A percentile compares a stretch with the other conserved stretches of the same genome.
Evolutionary conservation across 2,888 invertebrate species (phyloP).

Genomic region (Ennomos erosarius): DNA sequence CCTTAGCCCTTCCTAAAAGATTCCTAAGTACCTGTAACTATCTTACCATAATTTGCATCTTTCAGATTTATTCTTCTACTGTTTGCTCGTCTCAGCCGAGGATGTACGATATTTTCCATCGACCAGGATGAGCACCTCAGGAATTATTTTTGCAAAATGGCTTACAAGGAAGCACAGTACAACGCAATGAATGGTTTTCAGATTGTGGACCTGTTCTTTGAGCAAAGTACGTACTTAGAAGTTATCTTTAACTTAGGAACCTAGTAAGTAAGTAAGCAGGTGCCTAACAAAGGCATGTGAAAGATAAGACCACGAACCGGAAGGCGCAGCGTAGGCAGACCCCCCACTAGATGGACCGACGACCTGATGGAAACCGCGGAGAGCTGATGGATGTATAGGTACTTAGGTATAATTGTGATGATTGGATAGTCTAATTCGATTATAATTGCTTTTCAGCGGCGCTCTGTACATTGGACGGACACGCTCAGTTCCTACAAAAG

Average conservation of each 20-base stretch:
- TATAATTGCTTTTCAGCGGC: slow-evolving; percentile 46
- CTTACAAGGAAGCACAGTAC: slow-evolving; percentile 51
- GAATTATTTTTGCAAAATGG: slow-evolving; percentile 42
- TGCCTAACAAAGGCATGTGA: no score
- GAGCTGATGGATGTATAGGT: no score
- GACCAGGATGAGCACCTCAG: slow-evolving; percentile 42
- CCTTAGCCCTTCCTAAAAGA: no score
- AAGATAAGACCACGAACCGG: no score
- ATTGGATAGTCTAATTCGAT: neutral
- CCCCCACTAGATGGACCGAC: no score
- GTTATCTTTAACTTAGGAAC: no score
- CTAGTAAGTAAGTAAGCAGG: no score
- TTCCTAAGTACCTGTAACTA: no score
- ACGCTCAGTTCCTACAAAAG: slow-evolving; percentile 52
- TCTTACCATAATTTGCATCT: neutral
- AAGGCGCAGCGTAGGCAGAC: no score
- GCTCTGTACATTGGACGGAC: slow-evolving; percentile 54
- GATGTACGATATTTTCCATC: slow-evolving; percentile 49
- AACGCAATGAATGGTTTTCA: slow-evolving; percentile 46
- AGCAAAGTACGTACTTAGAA: slow-evolving; percentile 50
- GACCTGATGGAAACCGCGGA: no score
- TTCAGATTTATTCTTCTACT: slow-evolving; percentile 30
- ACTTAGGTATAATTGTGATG: neutral
- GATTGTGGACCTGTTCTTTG: slow-evolving; percentile 54
- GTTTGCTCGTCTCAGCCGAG: slow-evolving; percentile 41